Evolutionary conservation across 2,888 invertebrate genomes (phyloP).

Genomic region (Sepioteuthis lessoniana): DNA sequence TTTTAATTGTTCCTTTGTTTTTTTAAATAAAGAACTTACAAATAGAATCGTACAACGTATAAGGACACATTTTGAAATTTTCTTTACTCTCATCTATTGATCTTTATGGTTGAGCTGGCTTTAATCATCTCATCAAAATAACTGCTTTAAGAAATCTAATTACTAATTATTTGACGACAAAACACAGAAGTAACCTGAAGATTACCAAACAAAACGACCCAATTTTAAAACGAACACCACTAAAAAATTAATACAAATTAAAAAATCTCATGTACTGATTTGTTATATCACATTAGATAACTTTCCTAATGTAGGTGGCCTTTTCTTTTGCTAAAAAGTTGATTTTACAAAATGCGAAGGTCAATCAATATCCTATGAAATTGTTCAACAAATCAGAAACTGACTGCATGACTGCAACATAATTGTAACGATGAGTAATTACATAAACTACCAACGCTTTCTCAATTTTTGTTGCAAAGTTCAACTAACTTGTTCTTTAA

Average conservation of each 20-base stretch:
- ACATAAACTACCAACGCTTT: not conserved
- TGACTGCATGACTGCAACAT: not conserved
- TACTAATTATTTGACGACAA: not conserved
- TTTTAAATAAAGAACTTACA: too few species aligned
- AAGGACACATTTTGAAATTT: not conserved
- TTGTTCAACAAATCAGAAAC: not conserved
- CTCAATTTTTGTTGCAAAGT: not conserved
- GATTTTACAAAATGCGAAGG: not conserved
- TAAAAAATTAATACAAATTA: not conserved
- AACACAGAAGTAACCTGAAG: not conserved
- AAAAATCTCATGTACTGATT: not conserved
- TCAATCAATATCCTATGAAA: not conserved
- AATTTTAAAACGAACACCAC: not conserved
- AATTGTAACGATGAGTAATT: not conserved
- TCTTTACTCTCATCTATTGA: not conserved
- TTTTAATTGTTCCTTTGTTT: too few species aligned
- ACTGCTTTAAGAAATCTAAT: not conserved
- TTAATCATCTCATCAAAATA: slow-evolving; percentile 3
- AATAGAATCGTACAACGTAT: too few species aligned
- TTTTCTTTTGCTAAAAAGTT: not conserved
- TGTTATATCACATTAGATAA: not conserved
- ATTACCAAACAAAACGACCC: not conserved
- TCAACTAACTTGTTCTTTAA: not conserved
- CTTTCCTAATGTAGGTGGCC: not conserved
- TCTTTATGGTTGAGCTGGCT: not conserved